Evolutionary conservation across 1,140 invertebrate genomes (phyloP).

Genomic region (Kradibia gibbosae): DNA sequence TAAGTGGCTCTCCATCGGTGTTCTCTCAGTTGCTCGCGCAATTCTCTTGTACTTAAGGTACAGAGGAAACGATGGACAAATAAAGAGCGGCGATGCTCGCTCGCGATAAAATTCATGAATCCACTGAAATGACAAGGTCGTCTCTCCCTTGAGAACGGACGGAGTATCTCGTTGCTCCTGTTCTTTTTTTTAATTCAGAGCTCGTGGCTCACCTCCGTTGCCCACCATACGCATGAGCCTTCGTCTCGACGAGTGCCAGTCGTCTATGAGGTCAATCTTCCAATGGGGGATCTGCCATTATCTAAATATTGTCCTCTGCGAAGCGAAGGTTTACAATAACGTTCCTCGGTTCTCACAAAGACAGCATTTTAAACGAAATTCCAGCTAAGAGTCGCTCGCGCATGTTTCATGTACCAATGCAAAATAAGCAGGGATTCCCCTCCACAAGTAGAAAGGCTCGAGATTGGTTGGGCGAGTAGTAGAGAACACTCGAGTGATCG

Average conservation of each 20-base stretch:
- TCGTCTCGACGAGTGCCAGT: background rate
- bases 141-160: background rate
- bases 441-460: background rate
- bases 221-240: background rate
- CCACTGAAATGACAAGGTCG: conserved; percentile 42
- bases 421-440: background rate
- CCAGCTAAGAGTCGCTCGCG: background rate
- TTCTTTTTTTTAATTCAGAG: background rate
- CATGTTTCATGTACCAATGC: background rate
- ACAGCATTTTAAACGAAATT: background rate
- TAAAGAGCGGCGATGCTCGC: conserved; percentile 28
- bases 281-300: too few relatives aligned
- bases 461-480: conserved; percentile 7
- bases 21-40: background rate
- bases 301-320: too few relatives aligned
- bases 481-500: background rate
- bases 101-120: conserved; percentile 48
- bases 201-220: background rate
- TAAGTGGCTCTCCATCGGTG: conserved; percentile 4
- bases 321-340: too few relatives aligned
- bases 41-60: background rate
- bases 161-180: background rate
- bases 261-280: too few relatives aligned
- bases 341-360: background rate
- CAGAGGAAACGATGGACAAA: conserved; percentile 29